phyloP scores from a whole-genome alignment of 2,113 vertebrate species.

The Sebastes fasciatus region DNA sequence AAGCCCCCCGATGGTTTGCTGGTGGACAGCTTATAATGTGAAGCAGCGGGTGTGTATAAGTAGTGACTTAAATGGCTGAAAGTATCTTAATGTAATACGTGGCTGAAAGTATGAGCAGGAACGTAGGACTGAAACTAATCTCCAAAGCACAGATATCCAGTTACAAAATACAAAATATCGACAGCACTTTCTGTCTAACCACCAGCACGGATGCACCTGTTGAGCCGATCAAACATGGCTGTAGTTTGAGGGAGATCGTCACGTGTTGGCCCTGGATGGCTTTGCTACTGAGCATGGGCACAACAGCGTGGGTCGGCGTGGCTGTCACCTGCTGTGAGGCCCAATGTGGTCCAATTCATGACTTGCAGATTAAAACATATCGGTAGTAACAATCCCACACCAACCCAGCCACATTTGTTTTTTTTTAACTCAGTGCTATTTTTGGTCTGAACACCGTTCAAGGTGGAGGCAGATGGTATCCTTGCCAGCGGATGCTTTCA shows the following conservation, averaged over 20 bases:
- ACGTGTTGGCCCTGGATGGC: neutral
- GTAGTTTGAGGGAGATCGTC: neutral
- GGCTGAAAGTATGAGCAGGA: neutral
- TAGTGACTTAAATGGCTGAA: neutral
- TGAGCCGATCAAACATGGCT: neutral
- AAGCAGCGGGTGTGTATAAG: neutral
- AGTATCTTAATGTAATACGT: neutral
- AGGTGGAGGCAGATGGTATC: neutral
- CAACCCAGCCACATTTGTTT: neutral
- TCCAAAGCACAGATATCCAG: neutral
- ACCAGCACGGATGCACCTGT: neutral
- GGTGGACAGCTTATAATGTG: neutral
- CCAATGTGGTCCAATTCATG: neutral
- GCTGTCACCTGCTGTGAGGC: neutral
- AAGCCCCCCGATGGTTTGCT: neutral
- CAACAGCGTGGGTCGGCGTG: neutral
- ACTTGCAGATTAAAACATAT: neutral
- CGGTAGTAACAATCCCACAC: neutral
- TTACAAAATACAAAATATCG: neutral
- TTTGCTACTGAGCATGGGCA: neutral
- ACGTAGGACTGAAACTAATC: neutral
- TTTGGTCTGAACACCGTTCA: neutral
- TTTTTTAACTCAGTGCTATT: neutral
- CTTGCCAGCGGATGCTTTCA: conserved; percentile 1
- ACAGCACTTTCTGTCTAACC: neutral